Base-by-base conservation (phyloP, 2,113 vertebrate species). In the Zapornia atra region DNA sequence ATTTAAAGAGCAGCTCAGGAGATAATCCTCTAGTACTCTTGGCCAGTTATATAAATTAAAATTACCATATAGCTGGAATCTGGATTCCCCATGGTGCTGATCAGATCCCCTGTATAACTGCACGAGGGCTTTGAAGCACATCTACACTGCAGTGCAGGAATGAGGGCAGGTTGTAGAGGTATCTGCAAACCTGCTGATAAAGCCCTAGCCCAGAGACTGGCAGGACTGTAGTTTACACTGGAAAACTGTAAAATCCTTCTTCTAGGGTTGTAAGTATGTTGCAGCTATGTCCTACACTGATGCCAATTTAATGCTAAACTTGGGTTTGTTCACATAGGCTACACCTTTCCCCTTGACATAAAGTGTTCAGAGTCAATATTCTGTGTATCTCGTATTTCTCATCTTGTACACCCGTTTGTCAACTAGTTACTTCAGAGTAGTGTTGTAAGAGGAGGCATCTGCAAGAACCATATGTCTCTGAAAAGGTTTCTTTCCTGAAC, bases 111-210 rank as follows among this genome's bases (percentile, higher is more conserved):
- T 60, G 7, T 10, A 33, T 10, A 33, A 46, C 31, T 24, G 81
- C 68, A 16, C 4, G 6, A 46, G 57, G 34, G 42, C 36, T 86
- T 28, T 59, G 10, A 15, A 50, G 72, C 24, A 25, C n/a, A 15
- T 36, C 3, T 14, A 59, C 11, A 6, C 78, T 40, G 82, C 78
- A 46, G 59, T 4, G 68, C 59, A 26, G 88, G 48, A 59, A 18
- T 3, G n/a, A 8, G 10, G 63, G 77, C 71, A 59, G 57, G 12
- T 8, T 19, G 26, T 4, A 12, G 64, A 18, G 15, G 22, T 11
- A 11, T 3, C 10, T 16, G 29, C 0, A 5, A 65, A 51, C 7
- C 48, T 53, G 31, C n/a, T 36, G 68, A 36, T 0, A 36, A 48
- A 48, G 60, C 46, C 21, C 48, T 8, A 28, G 51, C 64, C 28